These are phyloP conservation scores for Ephialtes manifestator DNA, from an alignment of 2,888 invertebrate genomes.

Conservation along the genomic window DNA sequence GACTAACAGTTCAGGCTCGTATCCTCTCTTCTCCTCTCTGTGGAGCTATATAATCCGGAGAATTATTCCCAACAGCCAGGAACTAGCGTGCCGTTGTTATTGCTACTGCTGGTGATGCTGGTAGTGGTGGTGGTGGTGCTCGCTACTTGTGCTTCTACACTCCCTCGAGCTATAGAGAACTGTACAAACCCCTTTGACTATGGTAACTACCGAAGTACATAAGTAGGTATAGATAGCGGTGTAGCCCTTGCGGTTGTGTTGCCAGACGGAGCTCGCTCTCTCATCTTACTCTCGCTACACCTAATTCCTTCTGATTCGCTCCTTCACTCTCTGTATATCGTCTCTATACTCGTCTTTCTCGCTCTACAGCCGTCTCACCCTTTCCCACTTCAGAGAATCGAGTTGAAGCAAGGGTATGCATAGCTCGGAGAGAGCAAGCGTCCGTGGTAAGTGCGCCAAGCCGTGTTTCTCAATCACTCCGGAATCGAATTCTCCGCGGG, in stretches of 20 bases:
- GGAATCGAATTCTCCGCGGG: conserved; percentile 72
- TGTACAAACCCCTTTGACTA: conserved; percentile 65
- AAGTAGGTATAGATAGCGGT: conserved; percentile 60
- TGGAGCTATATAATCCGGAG: conserved; percentile 66
- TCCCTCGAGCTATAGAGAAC: conserved; percentile 49
- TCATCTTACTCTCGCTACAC: conserved; percentile 54
- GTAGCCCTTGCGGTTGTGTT: conserved; percentile 60
- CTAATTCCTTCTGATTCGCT: conserved; percentile 49
- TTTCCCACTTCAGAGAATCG: conserved; percentile 2
- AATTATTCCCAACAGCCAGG: conserved; percentile 67
- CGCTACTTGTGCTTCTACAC: not conserved
- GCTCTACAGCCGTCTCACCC: conserved; percentile 7
- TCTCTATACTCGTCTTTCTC: not conserved
- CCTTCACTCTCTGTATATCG: conserved; percentile 13
- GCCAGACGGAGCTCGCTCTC: conserved; percentile 43
- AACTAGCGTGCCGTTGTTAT: conserved; percentile 63
- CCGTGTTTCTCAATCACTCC: conserved; percentile 70
- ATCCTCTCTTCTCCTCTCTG: conserved; percentile 26
- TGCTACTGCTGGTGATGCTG: conserved; percentile 62
- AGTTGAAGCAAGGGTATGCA: conserved; percentile 21
- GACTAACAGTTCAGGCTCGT: conserved; percentile 48
- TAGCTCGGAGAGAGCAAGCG: conserved; percentile 54
- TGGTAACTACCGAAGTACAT: conserved; percentile 64
- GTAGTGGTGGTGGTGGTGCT: conserved; percentile 5
- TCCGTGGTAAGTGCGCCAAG: conserved; percentile 63